phyloP scores from a whole-genome alignment of 2,797 vertebrate species.

The Peromyscus attwateri region DNA sequence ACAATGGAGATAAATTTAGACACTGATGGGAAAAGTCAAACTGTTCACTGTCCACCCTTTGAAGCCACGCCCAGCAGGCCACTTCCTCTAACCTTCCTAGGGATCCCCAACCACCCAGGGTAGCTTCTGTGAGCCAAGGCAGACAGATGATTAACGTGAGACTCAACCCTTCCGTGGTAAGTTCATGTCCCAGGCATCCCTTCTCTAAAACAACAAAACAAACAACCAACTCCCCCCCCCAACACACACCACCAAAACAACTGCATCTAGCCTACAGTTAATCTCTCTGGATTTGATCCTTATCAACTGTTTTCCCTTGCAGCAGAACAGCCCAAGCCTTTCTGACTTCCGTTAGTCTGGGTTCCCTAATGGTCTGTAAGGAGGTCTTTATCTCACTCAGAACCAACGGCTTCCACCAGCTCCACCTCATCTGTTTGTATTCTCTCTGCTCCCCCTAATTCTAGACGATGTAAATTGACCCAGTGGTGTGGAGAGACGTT shows the following conservation, averaged over 20 bases:
- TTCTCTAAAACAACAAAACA: conserved; percentile 56
- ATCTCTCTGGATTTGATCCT: conserved; percentile 33
- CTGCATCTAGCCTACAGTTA: neutral
- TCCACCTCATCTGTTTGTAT: neutral
- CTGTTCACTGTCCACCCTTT: conserved; percentile 89
- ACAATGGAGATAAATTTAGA: conserved; percentile 93
- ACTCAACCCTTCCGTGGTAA: conserved; percentile 79
- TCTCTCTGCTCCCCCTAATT: neutral
- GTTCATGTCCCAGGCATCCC: conserved; percentile 77
- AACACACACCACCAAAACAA: neutral
- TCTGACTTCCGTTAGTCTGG: neutral
- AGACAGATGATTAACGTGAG: conserved; percentile 82
- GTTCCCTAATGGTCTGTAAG: rapidly evolving
- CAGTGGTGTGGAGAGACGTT: conserved; percentile 38
- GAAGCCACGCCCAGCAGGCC: conserved; percentile 88
- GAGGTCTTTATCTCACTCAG: neutral
- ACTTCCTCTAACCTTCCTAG: conserved; percentile 90
- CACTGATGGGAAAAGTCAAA: conserved; percentile 90
- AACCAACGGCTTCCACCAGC: neutral
- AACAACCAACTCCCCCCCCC: neutral
- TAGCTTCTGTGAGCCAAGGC: conserved; percentile 69
- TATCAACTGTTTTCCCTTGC: conserved; percentile 48
- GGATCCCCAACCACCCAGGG: conserved; percentile 84
- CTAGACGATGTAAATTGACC: conserved; percentile 35
- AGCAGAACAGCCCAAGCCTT: neutral